Evolutionary conservation across 2,113 vertebrate species (phyloP).

Genomic region (Solea senegalensis): DNA sequence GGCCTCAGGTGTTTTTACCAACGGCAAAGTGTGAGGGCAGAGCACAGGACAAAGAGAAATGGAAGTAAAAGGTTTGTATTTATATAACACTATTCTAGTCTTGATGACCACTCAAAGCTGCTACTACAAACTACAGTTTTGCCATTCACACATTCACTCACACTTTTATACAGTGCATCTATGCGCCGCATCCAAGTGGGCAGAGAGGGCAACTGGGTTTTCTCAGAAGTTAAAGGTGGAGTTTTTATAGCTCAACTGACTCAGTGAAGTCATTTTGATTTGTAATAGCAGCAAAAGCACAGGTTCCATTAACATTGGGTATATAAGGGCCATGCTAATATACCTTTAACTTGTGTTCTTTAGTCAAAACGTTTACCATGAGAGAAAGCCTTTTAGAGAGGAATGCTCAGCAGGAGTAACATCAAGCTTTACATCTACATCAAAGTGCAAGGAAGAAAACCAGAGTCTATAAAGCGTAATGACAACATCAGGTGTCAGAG

Average conservation of each 20-base stretch:
- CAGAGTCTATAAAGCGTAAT: constrained; percentile 21
- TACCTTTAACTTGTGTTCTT: no score
- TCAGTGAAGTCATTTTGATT: no score
- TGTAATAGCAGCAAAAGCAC: no score
- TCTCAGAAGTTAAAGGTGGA: no score
- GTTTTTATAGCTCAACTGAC: no score
- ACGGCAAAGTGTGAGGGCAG: background rate
- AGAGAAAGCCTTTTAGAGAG: background rate
- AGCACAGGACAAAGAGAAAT: background rate
- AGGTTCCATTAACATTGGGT: no score
- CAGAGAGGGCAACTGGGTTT: background rate
- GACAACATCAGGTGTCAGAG: background rate
- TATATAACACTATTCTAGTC: no score
- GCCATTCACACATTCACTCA: no score
- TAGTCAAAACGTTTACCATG: background rate
- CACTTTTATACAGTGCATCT: no score
- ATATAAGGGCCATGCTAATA: background rate
- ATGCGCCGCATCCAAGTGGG: background rate
- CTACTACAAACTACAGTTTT: no score
- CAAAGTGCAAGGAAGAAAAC: constrained; percentile 12
- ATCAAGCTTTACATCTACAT: background rate
- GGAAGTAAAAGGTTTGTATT: background rate
- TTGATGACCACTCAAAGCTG: no score
- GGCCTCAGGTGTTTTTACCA: background rate
- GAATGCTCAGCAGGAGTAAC: background rate